Percentiles rank a stretch among this genome's conserved stretches.
Conservation (phyloP, 2,888 invertebrate species). For the Ormyrus labotus region DNA sequence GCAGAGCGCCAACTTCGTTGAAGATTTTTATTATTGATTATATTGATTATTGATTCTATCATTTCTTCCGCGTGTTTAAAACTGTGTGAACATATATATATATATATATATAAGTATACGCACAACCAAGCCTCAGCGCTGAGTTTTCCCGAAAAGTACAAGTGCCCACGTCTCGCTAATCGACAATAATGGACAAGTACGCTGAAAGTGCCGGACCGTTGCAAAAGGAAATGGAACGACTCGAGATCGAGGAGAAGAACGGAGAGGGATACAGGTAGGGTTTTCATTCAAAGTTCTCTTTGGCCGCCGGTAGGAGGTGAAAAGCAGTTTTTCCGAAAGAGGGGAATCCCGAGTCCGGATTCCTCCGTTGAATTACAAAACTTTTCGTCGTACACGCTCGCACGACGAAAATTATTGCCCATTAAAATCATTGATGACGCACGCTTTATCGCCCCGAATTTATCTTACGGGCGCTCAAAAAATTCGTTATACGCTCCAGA, state of each 20-base stretch:
- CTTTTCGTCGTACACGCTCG: too few relatives aligned
- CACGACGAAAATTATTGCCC: too few relatives aligned
- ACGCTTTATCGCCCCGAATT: too few relatives aligned
- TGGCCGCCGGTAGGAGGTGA: too few relatives aligned
- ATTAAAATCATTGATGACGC: too few relatives aligned
- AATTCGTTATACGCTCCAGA: too few relatives aligned
- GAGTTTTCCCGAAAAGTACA: too few relatives aligned
- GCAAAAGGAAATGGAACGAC: slow-evolving; percentile 73
- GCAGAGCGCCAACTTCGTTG: slow-evolving; percentile 48
- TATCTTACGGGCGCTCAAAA: too few relatives aligned
- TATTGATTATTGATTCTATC: slow-evolving; percentile 25
- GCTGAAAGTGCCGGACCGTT: slow-evolving; percentile 66
- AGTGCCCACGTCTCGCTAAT: not conserved
- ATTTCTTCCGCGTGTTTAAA: slow-evolving; percentile 10
- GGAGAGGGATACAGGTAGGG: slow-evolving; percentile 72
- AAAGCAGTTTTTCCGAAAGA: too few relatives aligned
- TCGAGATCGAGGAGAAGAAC: slow-evolving; percentile 74
- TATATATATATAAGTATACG: slow-evolving; percentile 52
- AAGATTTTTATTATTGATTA: slow-evolving; percentile 25
- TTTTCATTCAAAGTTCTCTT: not conserved
- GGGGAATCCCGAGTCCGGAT: too few relatives aligned
- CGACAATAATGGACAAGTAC: slow-evolving; percentile 70
- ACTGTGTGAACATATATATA: too few relatives aligned
- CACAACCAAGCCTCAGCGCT: not conserved
- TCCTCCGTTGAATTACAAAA: too few relatives aligned